phyloP scores from a whole-genome alignment of 2,888 invertebrate genomes.

The Lasius platythorax region DNA sequence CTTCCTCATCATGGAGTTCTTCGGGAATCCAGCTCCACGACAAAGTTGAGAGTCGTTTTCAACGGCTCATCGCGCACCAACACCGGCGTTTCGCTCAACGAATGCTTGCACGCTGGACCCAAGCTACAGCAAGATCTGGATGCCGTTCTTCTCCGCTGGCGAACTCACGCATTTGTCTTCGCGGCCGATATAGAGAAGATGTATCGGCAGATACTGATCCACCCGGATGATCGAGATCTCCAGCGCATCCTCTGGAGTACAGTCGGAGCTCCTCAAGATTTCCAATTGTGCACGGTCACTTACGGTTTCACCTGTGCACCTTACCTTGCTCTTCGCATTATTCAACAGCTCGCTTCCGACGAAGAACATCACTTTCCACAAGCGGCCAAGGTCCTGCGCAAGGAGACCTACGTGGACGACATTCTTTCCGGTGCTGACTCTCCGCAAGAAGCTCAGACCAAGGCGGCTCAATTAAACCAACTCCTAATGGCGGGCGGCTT shows the following conservation, averaged over 20 bases:
- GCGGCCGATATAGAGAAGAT: neutral
- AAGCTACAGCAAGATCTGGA: neutral
- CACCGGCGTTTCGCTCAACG: neutral
- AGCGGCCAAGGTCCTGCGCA: too few species aligned
- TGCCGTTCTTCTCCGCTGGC: neutral
- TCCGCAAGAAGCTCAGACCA: too few species aligned
- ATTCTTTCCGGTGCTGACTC: too few species aligned
- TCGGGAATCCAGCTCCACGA: neutral
- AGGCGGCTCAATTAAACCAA: too few species aligned
- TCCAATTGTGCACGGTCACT: neutral
- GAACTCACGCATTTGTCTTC: neutral
- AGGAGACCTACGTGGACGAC: too few species aligned
- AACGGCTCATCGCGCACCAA: neutral
- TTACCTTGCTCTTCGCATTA: neutral
- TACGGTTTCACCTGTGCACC: neutral
- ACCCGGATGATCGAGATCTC: neutral
- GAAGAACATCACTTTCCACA: too few species aligned
- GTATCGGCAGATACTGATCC: neutral
- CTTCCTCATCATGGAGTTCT: neutral
- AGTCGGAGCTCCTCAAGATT: neutral
- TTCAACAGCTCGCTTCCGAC: neutral
- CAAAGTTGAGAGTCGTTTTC: too few species aligned
- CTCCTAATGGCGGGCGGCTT: too few species aligned
- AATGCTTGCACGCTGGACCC: neutral
- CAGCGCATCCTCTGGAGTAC: neutral